Evolutionary conservation across 1,140 invertebrate species (phyloP), one percentile per base, ranked within the genome.

Genomic region (Aphaenogaster floridana): DNA sequence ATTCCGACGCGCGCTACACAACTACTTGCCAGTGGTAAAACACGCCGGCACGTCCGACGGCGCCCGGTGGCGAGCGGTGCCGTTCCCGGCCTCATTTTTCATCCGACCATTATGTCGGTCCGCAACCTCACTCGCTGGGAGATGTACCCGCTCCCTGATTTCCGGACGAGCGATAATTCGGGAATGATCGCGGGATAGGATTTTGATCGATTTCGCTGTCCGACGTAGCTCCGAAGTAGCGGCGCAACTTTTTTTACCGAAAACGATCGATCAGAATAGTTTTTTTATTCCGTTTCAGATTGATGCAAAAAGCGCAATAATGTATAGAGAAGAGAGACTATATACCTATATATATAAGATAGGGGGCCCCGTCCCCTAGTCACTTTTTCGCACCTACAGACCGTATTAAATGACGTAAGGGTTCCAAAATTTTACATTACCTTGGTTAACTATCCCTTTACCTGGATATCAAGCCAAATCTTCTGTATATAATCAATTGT

Each of bases 1-100:
- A 84, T 84, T 84, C 80, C 69, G 34, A 15, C 80, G 80, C 48
- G 78, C 57, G 42, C 59, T 64, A 64, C 76, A 78, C 74, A 17
- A 83, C 69, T 74, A 45, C 42, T 68, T 50, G 54, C 57, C 45
- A 61, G 54, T 84, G 36, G 80, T 84, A 84, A 84, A 84, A 76
- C 80, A 76, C 13, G 57, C 42, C 69, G 69, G 54, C 69, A 50
- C 57, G 69, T 61, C 64, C 63, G 42, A 54, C 78, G 63, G 74
- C 74, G 39, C 7, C 42, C 66, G n/a, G 17, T 17, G 15, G 9
- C 42, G 78, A 63, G 59, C 45, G 42, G 15, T 45, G 21, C 48
- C 17, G 28, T 36, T 15, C 39, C 42, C 34, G 15, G 11, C 36
- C 45, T 54, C 78, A 50, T 80, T 80, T 69, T 68, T 80, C 63